Evolutionary conservation across 1,140 invertebrate species (phyloP).

Genomic region (Lethrus apterus): DNA sequence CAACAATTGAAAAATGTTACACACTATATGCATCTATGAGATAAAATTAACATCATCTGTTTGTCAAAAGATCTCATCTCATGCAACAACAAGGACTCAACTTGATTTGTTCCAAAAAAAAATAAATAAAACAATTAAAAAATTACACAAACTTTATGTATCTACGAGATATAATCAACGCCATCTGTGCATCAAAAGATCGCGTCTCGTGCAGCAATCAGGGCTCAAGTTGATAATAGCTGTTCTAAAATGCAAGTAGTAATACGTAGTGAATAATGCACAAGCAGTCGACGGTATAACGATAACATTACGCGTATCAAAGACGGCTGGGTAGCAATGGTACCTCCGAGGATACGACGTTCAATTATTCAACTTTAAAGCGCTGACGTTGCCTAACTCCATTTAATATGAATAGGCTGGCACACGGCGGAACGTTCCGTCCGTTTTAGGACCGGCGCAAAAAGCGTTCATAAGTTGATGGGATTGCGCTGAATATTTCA

Average conservation of each 20-base stretch:
- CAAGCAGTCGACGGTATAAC: constrained; percentile 11
- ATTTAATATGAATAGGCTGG: constrained; percentile 40
- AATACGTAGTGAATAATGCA: constrained; percentile 32
- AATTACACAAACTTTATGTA: too few species aligned
- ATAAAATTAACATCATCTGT: too few species aligned
- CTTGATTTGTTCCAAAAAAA: too few species aligned
- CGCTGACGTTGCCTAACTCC: constrained; percentile 34
- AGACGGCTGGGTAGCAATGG: constrained; percentile 23
- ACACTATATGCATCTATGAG: too few species aligned
- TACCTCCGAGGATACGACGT: constrained; percentile 35
- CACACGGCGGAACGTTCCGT: constrained; percentile 27
- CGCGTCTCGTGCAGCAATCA: too few species aligned
- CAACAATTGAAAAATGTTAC: too few species aligned
- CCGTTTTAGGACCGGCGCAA: constrained; percentile 27
- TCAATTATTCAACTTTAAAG: constrained; percentile 37
- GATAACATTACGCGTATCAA: constrained; percentile 18
- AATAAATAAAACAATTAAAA: too few species aligned
- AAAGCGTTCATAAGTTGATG: constrained; percentile 28
- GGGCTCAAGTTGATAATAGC: constrained; percentile 19
- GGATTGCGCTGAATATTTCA: constrained; percentile 23
- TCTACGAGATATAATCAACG: too few species aligned
- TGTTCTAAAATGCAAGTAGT: constrained; percentile 27
- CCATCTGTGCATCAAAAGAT: too few species aligned
- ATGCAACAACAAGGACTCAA: too few species aligned
- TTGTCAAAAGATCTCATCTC: too few species aligned